These are phyloP conservation scores for Argya squamiceps DNA, from an alignment of 2,797 vertebrate species.

Conservation along the genomic window DNA sequence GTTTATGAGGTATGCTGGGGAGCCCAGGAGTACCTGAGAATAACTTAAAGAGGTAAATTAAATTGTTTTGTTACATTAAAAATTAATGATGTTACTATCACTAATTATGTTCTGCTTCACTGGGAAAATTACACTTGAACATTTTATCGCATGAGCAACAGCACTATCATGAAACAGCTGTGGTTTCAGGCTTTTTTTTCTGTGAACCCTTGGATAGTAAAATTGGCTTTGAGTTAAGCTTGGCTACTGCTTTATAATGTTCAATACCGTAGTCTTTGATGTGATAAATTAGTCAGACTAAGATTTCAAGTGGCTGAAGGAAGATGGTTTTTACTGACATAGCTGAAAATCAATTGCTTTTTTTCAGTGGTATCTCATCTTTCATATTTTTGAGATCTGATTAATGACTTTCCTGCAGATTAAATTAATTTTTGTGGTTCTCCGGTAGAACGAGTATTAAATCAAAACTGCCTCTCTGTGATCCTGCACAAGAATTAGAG, in stretches of 20 bases:
- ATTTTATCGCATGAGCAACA: neutral
- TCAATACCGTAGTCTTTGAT: neutral
- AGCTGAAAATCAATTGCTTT: conserved; percentile 12
- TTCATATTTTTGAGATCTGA: conserved; percentile 1
- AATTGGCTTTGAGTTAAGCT: neutral
- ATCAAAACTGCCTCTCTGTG: neutral
- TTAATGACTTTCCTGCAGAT: conserved; percentile 9
- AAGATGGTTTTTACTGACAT: neutral
- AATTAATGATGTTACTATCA: neutral
- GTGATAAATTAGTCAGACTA: neutral
- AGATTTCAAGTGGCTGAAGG: neutral
- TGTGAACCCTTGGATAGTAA: neutral
- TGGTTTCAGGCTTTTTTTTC: neutral
- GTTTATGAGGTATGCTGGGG: neutral
- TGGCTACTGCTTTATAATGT: neutral
- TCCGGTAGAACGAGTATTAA: neutral
- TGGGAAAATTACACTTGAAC: neutral
- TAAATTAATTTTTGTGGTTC: conserved; percentile 1
- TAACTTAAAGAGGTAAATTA: neutral
- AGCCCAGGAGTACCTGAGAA: neutral
- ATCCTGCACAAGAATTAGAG: neutral
- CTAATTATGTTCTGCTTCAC: neutral
- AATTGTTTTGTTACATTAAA: neutral
- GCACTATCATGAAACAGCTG: neutral
- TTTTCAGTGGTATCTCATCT: neutral